Percentiles rank a stretch among this genome's conserved stretches.
phyloP scores from a whole-genome alignment of 1,140 invertebrate species.

The Zaprionus gabonicus region DNA sequence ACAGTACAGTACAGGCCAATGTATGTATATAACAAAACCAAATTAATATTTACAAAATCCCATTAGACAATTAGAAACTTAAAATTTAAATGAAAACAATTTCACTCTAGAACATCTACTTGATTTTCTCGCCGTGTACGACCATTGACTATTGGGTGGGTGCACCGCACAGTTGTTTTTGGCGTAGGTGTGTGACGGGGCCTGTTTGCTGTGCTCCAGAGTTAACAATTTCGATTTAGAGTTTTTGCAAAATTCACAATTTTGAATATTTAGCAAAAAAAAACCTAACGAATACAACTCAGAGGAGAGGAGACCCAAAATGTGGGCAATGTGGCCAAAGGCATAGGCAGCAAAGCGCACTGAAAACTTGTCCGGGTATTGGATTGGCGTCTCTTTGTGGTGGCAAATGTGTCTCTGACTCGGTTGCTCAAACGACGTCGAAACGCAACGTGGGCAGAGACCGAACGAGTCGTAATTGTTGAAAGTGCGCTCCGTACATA shows the following conservation, averaged over 20 bases:
- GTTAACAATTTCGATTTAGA: slow-evolving; percentile 30
- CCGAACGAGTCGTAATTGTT: slow-evolving; percentile 78
- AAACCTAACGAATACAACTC: slow-evolving; percentile 4
- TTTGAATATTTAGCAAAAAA: slow-evolving; percentile 26
- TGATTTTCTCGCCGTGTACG: slow-evolving; percentile 30
- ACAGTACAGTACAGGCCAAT: neutral
- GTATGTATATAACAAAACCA: neutral
- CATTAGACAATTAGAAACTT: neutral
- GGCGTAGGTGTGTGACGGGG: slow-evolving; percentile 32
- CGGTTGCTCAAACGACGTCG: slow-evolving; percentile 71
- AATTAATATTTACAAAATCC: neutral
- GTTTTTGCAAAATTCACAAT: slow-evolving; percentile 17
- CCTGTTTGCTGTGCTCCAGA: slow-evolving; percentile 36
- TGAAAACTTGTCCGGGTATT: slow-evolving; percentile 46
- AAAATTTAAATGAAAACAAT: neutral
- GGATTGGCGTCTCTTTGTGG: slow-evolving; percentile 34
- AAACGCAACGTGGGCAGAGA: slow-evolving; percentile 73
- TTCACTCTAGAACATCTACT: neutral
- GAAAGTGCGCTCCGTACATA: slow-evolving; percentile 71
- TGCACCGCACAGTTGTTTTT: slow-evolving; percentile 53
- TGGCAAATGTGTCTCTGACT: slow-evolving; percentile 63
- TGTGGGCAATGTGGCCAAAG: slow-evolving; percentile 25
- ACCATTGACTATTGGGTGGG: slow-evolving; percentile 73
- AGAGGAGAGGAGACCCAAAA: slow-evolving; percentile 35
- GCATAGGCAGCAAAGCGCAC: slow-evolving; percentile 25